Evolutionary conservation across 2,797 vertebrate species (phyloP).

Genomic region (Furcifer pardalis): DNA sequence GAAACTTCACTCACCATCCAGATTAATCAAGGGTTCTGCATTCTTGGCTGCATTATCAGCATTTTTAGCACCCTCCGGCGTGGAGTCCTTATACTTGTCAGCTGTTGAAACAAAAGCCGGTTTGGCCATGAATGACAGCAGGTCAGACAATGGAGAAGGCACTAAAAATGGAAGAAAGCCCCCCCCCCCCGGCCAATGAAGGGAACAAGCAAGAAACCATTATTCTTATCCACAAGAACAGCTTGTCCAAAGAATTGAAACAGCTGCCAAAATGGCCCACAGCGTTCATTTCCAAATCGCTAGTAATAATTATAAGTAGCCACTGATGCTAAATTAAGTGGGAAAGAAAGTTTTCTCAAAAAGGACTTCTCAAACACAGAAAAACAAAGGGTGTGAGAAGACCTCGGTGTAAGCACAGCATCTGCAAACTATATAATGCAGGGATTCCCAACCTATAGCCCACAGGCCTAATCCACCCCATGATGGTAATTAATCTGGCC

Average conservation of each 20-base stretch:
- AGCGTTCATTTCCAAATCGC: neutral
- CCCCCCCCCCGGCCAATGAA: neutral
- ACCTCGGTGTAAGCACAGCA: neutral
- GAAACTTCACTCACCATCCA: conserved; percentile 86
- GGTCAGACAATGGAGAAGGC: neutral
- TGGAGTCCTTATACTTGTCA: conserved; percentile 92
- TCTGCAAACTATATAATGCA: neutral
- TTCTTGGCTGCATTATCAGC: conserved; percentile 80
- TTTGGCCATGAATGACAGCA: neutral
- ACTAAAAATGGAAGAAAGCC: conserved; percentile 20
- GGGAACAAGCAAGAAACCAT: neutral
- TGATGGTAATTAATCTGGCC: too few relatives aligned
- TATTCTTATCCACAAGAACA: conserved; percentile 4
- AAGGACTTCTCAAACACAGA: neutral
- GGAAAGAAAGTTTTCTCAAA: neutral
- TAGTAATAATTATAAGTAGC: neutral
- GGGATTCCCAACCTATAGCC: too few relatives aligned
- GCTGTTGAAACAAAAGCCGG: conserved; percentile 76
- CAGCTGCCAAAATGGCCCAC: neutral
- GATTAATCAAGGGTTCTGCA: conserved; percentile 88
- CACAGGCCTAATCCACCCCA: too few relatives aligned
- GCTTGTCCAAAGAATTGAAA: neutral
- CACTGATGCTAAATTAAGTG: neutral
- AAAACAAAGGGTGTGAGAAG: neutral
- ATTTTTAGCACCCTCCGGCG: conserved; percentile 79